A percentile compares a stretch with the other conserved stretches of the same genome.
These are phyloP conservation scores for Pelecanoides urinatrix DNA, from an alignment of 2,113 vertebrate species.

Conservation along the genomic window DNA sequence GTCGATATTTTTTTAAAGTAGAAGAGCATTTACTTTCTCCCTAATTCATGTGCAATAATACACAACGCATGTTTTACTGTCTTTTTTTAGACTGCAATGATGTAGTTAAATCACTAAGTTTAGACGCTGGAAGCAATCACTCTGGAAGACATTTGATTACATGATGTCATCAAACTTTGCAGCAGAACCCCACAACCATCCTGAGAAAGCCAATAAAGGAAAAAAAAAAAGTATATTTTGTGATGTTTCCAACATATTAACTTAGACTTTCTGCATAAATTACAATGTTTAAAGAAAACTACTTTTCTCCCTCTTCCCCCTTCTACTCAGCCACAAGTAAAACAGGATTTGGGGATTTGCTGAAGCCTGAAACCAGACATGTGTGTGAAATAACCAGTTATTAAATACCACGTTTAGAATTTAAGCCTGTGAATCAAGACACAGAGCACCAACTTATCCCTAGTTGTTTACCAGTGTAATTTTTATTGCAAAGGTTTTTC, in stretches of 20 bases:
- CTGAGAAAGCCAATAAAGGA: neutral
- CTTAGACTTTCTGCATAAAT: neutral
- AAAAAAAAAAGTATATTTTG: neutral
- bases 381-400: neutral
- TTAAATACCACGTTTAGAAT: neutral
- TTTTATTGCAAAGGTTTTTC: neutral
- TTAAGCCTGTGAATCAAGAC: neutral
- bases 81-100: neutral
- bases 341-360: neutral
- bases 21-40: neutral
- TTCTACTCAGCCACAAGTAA: neutral
- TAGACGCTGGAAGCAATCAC: neutral
- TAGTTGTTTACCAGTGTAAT: accelerated
- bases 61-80: neutral
- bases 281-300: neutral
- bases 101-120: neutral
- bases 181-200: neutral
- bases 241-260: neutral
- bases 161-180: neutral
- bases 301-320: neutral
- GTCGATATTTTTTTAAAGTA: neutral
- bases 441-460: neutral
- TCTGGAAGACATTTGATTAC: neutral
- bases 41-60: neutral
- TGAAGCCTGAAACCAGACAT: neutral